Evolutionary conservation across 2,113 vertebrate species (phyloP).

Genomic region (Marcusenius ussheri): DNA sequence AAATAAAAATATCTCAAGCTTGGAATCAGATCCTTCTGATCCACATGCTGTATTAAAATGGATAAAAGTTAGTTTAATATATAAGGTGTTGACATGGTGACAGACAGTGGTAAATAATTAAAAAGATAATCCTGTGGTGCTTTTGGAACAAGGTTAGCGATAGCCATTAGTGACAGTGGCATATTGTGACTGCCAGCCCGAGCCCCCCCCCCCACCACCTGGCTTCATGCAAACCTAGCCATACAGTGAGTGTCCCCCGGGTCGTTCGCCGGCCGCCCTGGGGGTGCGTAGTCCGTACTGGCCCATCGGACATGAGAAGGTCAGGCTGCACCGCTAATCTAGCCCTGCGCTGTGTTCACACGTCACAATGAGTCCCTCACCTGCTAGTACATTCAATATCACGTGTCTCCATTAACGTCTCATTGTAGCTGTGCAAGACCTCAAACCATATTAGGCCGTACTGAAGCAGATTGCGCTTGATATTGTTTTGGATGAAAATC

Average conservation of each 20-base stretch:
- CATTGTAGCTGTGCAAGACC: conserved; percentile 29
- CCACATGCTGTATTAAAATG: neutral
- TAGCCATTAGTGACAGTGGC: neutral
- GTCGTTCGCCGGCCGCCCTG: neutral
- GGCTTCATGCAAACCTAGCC: neutral
- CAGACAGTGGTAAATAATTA: neutral
- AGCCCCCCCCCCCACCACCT: neutral
- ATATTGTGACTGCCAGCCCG: neutral
- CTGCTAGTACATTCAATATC: neutral
- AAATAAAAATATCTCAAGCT: neutral
- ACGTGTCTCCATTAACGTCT: neutral
- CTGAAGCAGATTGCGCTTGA: conserved; percentile 39
- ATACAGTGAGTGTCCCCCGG: neutral
- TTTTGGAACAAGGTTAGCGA: neutral
- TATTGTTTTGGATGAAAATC: conserved; percentile 25
- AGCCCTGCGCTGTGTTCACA: neutral
- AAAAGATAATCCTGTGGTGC: neutral
- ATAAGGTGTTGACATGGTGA: neutral
- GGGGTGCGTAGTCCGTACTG: neutral
- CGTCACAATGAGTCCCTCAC: neutral
- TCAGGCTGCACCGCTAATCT: neutral
- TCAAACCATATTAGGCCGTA: conserved; percentile 38
- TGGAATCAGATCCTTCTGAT: neutral
- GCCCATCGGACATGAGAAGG: neutral
- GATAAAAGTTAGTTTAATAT: neutral